These are phyloP conservation scores for Falco punctatus DNA, from an alignment of 2,113 vertebrate species.

Conservation along the genomic window DNA sequence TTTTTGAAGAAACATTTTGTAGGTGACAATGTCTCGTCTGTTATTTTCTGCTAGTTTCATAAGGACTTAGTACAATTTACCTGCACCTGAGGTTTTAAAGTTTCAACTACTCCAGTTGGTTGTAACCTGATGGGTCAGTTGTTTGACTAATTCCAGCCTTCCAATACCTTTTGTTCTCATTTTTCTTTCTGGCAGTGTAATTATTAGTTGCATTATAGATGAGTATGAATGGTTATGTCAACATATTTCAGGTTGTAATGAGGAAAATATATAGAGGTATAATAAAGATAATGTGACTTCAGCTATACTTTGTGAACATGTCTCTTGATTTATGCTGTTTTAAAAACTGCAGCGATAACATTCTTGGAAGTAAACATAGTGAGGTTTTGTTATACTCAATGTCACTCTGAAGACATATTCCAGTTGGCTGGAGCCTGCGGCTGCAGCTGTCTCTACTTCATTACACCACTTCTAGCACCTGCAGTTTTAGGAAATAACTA, in stretches of 20 bases:
- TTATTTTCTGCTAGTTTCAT: background rate
- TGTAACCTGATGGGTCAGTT: conserved; percentile 9
- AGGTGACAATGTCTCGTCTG: background rate
- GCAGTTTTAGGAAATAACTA: conserved; percentile 73
- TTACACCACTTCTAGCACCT: conserved; percentile 67
- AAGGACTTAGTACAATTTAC: background rate
- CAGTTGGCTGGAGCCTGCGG: conserved; percentile 41
- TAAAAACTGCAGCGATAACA: conserved; percentile 52
- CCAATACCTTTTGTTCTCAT: conserved; percentile 42
- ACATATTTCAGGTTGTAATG: conserved; percentile 62
- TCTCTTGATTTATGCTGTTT: conserved; percentile 46
- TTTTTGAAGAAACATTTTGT: background rate
- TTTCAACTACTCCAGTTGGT: background rate
- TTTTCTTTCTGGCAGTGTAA: conserved; percentile 55
- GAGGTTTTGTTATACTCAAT: conserved; percentile 58
- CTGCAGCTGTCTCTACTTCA: conserved; percentile 70
- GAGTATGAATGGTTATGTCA: conserved; percentile 52
- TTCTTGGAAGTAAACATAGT: conserved; percentile 62
- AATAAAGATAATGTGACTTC: conserved; percentile 63
- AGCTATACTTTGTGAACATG: conserved; percentile 12
- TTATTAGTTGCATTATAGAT: conserved; percentile 42
- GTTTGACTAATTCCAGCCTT: conserved; percentile 60
- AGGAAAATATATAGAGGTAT: conserved; percentile 50
- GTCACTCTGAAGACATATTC: conserved; percentile 67
- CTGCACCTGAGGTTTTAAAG: background rate